Base-by-base conservation (phyloP, 2,797 vertebrate species). In the Rachycentron canadum region DNA sequence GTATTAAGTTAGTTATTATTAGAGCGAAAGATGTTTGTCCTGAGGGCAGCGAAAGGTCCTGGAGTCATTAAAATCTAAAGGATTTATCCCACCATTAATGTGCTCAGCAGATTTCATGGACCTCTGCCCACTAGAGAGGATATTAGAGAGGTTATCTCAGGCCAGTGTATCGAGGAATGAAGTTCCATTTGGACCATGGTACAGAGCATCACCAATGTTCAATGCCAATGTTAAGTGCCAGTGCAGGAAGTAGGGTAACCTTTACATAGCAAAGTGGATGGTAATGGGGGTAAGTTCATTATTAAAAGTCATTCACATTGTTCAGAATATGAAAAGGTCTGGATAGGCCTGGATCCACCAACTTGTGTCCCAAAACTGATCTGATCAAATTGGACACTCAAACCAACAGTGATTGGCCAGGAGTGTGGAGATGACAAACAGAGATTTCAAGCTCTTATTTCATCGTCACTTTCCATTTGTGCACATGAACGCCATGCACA, bases 41-140 rank as follows among this genome's bases (percentile, higher is more conserved):
- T 40, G 32, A 19, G 34, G 32, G 7, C 71, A 62, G 62, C 3
- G 0, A 50, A 71, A 67, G n/a, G n/a, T 61, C 45, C 16, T n/a
- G 0, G 10, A 50, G 23, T 83, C n/a, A 64, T 70, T 61, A 36
- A 76, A 74, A 71, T 41, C 55, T 12, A 25, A 57, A 47, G 30
- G 38, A 72, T 82, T 67, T 74, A 61, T 66, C 12, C 32, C 25
- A 47, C 41, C 49, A 66, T 40, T 38, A 67, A 60, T 71, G 38
- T 36, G 1, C 32, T 60, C 16, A 50, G 60, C 34, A 70, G 55
- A 61, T 56, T 32, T 13, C 16, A 52, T 58, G 52, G 32, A 25
- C 68, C 32, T 26, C n/a, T 40, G 30, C 75, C 60, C 36, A 45
- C 76, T 62, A 41, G 34, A 78, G 61, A 26, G 14, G n/a, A 41